A percentile compares a stretch with the other conserved stretches of the same genome.
These are phyloP conservation scores for Desmodus rotundus DNA, from an alignment of 2,113 vertebrate genomes.

Conservation along the genomic window DNA sequence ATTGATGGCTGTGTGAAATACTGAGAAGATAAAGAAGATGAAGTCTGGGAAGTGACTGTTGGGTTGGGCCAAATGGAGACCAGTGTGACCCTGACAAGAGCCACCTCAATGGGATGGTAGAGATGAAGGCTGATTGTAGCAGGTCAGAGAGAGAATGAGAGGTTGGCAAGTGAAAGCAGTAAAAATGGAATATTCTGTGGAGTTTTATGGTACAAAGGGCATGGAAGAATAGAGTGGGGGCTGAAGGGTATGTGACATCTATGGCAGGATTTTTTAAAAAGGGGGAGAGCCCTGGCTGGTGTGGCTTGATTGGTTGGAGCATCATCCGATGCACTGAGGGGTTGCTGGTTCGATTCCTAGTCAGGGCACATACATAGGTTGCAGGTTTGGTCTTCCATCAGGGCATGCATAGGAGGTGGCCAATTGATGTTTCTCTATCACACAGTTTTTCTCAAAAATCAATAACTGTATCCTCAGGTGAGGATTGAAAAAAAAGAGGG, in stretches of 20 bases:
- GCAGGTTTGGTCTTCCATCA: no score
- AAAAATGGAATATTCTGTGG: neutral
- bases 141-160: neutral
- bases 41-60: neutral
- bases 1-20: no score
- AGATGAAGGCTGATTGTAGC: neutral
- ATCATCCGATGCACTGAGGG: no score
- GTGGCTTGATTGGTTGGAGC: no score
- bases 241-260: neutral
- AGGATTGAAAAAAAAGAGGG: neutral
- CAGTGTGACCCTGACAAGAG: neutral
- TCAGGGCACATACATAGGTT: no score
- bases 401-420: no score
- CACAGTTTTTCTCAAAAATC: no score
- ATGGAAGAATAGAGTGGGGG: neutral
- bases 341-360: no score
- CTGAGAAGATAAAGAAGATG: neutral
- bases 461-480: no score
- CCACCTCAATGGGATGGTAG: accelerated
- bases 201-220: neutral
- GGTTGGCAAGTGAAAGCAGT: neutral
- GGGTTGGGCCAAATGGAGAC: neutral
- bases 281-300: no score
- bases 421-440: no score
- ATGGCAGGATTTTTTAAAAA: neutral